Conservation (phyloP, 1,140 invertebrate species). For the Diabrotica undecimpunctata region DNA sequence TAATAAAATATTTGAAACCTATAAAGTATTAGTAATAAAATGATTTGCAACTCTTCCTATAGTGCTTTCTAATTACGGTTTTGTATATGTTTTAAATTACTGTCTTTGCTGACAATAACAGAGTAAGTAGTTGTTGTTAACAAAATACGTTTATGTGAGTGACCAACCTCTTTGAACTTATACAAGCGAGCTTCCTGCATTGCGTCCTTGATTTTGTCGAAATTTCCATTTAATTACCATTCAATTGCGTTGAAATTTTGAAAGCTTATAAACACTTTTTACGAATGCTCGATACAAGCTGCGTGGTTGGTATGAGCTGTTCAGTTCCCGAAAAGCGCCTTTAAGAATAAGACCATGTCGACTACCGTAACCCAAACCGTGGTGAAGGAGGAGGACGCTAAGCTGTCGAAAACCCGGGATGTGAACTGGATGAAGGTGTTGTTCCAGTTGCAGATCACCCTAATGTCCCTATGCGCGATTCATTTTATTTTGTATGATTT, state of each 20-base stretch:
- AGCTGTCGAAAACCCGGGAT: slow-evolving; percentile 27
- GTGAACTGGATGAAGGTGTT: slow-evolving; percentile 31
- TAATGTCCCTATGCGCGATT: slow-evolving; percentile 21
- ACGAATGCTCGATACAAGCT: neutral
- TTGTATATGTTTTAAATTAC: no score
- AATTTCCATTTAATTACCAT: slow-evolving; percentile 8
- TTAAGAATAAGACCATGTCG: slow-evolving; percentile 7
- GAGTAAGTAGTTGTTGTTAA: no score
- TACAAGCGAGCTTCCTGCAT: no score
- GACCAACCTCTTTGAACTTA: no score
- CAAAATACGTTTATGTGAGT: no score
- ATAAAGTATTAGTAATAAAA: no score
- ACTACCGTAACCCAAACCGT: slow-evolving; percentile 6
- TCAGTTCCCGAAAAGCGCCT: neutral
- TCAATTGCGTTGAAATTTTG: neutral
- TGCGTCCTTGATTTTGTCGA: neutral
- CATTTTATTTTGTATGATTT: slow-evolving; percentile 27
- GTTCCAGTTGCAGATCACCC: slow-evolving; percentile 28
- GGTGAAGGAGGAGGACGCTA: neutral
- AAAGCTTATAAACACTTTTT: neutral
- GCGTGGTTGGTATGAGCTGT: neutral
- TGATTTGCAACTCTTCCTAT: no score
- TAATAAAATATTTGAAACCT: no score
- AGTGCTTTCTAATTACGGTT: no score
- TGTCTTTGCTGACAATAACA: no score